Conservation (phyloP, 1,140 invertebrate species). For the Pachypsylla venusta region DNA sequence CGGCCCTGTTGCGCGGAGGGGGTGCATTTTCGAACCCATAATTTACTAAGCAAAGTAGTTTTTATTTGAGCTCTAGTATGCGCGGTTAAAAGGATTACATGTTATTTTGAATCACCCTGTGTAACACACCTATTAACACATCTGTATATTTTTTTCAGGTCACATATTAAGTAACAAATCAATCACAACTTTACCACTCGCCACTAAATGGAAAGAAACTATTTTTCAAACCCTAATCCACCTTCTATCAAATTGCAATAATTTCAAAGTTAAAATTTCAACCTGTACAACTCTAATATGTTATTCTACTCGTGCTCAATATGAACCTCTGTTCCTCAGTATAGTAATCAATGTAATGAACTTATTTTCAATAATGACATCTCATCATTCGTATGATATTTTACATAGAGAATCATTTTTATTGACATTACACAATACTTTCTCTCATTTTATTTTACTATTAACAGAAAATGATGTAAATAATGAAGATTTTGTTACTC, state of each 20-base stretch:
- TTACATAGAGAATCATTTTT: too few species aligned
- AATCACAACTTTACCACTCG: neutral
- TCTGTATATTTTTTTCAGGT: neutral
- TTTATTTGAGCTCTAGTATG: too few species aligned
- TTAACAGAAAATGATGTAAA: too few species aligned
- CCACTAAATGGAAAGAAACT: neutral
- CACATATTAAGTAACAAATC: neutral
- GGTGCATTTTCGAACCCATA: too few species aligned
- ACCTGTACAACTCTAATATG: neutral
- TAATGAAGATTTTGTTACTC: too few species aligned
- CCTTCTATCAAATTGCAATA: neutral
- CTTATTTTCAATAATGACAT: neutral
- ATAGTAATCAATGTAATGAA: neutral
- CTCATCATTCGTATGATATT: constrained; percentile 3
- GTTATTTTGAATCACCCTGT: too few species aligned
- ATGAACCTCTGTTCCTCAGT: neutral
- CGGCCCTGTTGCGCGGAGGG: too few species aligned
- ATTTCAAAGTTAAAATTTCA: constrained; percentile 6
- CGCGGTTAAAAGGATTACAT: too few species aligned
- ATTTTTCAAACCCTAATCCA: neutral
- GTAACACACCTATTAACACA: too few species aligned
- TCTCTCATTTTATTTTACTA: too few species aligned
- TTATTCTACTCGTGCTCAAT: neutral
- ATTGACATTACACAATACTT: too few species aligned
- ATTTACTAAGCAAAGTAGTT: too few species aligned